Percentiles rank a stretch among this genome's conserved stretches.
Evolutionary conservation across 1,140 invertebrate species (phyloP).

Genomic region (Dufourea novaeangliae): DNA sequence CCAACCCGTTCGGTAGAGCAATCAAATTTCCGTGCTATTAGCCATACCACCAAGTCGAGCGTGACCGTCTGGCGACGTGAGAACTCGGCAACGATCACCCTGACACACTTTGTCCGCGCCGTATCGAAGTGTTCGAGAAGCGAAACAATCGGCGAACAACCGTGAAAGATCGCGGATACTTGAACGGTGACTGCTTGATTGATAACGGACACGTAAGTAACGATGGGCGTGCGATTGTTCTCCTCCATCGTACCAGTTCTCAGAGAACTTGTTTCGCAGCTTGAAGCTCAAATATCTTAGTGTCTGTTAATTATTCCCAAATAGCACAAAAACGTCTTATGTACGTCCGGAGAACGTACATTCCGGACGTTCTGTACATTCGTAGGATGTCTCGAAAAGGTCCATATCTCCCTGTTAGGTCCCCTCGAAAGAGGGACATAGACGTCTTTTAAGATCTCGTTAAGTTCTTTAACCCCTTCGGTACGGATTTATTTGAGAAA

Average conservation of each 20-base stretch:
- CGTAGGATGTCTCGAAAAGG: too few relatives aligned
- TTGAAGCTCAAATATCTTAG: too few relatives aligned
- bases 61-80: conserved; percentile 1
- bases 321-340: too few relatives aligned
- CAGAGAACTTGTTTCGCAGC: too few relatives aligned
- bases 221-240: neutral
- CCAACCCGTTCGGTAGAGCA: neutral
- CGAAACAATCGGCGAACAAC: conserved; percentile 5
- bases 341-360: too few relatives aligned
- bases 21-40: conserved; percentile 32
- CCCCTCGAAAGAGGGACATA: too few relatives aligned
- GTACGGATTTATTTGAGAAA: too few relatives aligned
- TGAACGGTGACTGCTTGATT: neutral
- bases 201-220: neutral
- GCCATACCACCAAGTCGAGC: conserved; percentile 1
- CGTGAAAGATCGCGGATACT: neutral
- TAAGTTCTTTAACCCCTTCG: too few relatives aligned
- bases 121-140: neutral
- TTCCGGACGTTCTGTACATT: too few relatives aligned
- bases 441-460: too few relatives aligned
- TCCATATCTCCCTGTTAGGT: too few relatives aligned
- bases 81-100: conserved; percentile 35
- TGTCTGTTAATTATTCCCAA: too few relatives aligned
- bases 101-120: conserved; percentile 23
- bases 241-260: neutral